Base-by-base conservation (phyloP, 2,797 vertebrate species). In the Neopelma chrysocephalum region DNA sequence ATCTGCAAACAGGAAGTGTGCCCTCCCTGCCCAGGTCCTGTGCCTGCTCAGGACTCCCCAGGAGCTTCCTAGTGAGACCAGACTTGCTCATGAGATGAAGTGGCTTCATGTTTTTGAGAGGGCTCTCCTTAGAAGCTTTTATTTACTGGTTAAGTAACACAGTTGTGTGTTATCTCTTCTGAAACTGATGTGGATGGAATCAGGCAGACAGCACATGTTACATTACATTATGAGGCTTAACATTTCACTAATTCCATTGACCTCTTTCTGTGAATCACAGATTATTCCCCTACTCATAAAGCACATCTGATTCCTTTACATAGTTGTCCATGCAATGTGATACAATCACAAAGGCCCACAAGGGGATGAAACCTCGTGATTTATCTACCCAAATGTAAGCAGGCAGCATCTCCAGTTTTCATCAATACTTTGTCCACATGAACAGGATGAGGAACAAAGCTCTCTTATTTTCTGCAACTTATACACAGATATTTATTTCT, bases 221-320 rank as follows among this genome's bases (percentile, higher is more conserved):
- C 66, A 40, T 61, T 85, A 87, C 22, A 12, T 84, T 89, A 43
- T 0, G 3, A 76, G 48, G 58, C 58, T 93, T 93, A 93, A 76
- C 36, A 50, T 94, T 91, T 84, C 47, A 43, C 50, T 96, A 94
- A 96, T 84, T 89, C 70, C 85, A 82, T 47, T 93, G 94, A 60
- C 93, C 91, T 89, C 57, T 34, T 96, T 93, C 42, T 66, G 38
- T 79, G 90, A 94, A 94, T 54, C 38, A 32, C 82, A 71, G 88
- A 90, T 89, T 93, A 76, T 87, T 91, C 48, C 69, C 57, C 70
- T 53, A 34, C 60, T 87, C 54, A 47, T 58, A 84, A 62, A 79
- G 32, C 54, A 93, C 43, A 70, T 83, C 73, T 43, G 56, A 94
- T 50, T 90, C 47, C 70, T 87, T 88, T 60, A 64, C 1, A 2